Evolutionary conservation across 2,888 invertebrate species (phyloP).

Genomic region (Nemoura dubitans): DNA sequence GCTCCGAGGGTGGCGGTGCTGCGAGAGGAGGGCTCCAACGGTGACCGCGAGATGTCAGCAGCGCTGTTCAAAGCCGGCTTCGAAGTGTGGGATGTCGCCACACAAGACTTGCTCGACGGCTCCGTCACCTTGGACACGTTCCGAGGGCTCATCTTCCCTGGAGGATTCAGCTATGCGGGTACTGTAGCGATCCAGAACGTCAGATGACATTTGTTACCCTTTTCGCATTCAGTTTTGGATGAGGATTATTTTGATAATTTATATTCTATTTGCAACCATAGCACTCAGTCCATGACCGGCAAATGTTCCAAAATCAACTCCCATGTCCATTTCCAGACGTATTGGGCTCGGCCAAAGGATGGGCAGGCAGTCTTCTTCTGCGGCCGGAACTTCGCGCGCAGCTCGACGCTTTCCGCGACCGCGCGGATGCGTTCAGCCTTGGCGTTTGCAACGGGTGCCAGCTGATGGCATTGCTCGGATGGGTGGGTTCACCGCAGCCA

Average conservation of each 20-base stretch:
- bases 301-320: no score
- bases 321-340: conserved; percentile 71
- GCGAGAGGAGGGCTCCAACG: conserved; percentile 96
- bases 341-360: conserved; percentile 96
- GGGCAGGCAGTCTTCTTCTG: conserved; percentile 93
- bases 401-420: conserved; percentile 77
- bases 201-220: no score
- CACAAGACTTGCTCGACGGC: conserved; percentile 85
- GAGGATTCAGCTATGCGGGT: conserved; percentile 99
- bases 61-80: conserved; percentile 81
- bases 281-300: no score
- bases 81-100: conserved; percentile 88
- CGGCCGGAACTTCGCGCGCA: conserved; percentile 78
- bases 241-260: no score
- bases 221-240: no score
- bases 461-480: conserved; percentile 91
- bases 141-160: conserved; percentile 92
- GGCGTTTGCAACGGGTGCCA: conserved; percentile 99
- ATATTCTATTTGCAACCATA: no score
- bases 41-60: conserved; percentile 98
- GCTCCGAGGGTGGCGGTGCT: conserved; percentile 82
- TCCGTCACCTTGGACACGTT: conserved; percentile 80
- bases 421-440: conserved; percentile 88
- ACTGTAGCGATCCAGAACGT: conserved; percentile 44
- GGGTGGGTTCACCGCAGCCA: conserved; percentile 71